Conservation (phyloP, 2,113 vertebrate genomes). For the Muntiacus muntjak region DNA sequence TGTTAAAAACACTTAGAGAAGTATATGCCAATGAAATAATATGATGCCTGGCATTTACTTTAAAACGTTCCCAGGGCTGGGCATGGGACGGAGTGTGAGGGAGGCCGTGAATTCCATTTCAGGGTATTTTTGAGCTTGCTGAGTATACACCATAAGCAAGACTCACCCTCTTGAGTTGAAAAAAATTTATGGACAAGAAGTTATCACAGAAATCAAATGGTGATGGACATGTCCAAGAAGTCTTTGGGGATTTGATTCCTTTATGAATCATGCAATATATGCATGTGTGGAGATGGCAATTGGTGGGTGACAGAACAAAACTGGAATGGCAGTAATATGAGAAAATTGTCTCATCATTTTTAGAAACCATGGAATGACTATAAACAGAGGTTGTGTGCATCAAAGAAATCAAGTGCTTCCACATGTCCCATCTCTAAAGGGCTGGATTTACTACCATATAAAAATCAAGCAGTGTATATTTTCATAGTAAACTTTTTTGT, state of each 20-base stretch:
- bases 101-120: neutral
- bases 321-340: neutral
- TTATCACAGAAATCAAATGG: neutral
- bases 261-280: neutral
- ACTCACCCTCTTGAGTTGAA: neutral
- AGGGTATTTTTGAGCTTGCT: neutral
- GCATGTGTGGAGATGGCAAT: neutral
- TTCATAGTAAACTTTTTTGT: neutral
- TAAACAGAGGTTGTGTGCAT: neutral
- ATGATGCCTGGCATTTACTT: neutral
- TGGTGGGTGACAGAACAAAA: neutral
- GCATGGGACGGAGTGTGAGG: neutral
- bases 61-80: neutral
- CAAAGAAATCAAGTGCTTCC: neutral
- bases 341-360: neutral
- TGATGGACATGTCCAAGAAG: neutral
- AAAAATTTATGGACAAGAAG: neutral
- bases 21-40: neutral
- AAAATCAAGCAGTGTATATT: neutral
- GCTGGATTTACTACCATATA: neutral
- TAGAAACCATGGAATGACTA: neutral
- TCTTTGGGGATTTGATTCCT: neutral
- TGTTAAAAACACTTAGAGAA: neutral
- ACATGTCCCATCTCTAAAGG: neutral
- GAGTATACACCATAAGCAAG: neutral